Conservation (phyloP, 2,888 invertebrate species). For the Zygogramma bicolorata region DNA sequence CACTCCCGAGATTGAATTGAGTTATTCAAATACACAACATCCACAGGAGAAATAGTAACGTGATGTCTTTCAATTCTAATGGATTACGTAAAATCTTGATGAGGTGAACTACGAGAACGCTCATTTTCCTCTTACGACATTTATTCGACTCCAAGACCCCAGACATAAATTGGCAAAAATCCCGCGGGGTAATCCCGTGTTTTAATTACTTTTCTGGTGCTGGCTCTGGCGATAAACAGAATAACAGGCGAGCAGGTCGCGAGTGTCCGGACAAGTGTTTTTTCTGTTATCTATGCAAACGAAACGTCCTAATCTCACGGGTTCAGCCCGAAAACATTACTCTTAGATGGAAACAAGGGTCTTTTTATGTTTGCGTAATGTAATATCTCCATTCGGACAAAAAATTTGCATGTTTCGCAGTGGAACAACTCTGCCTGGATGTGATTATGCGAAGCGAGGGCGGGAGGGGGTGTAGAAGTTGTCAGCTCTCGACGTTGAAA, state of each 20-base stretch:
- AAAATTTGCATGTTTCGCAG: constrained; percentile 44
- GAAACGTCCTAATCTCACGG: constrained; percentile 62
- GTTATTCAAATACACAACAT: no score
- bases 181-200: constrained; percentile 44
- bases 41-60: no score
- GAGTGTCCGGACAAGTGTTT: constrained; percentile 65
- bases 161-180: constrained; percentile 35
- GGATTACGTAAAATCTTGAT: no score
- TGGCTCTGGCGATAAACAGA: constrained; percentile 57
- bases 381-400: constrained; percentile 48
- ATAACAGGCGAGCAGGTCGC: constrained; percentile 61
- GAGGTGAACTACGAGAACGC: no score
- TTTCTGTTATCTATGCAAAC: constrained; percentile 64
- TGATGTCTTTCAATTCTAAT: no score
- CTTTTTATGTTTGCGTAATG: constrained; percentile 50
- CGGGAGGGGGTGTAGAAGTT: constrained; percentile 13
- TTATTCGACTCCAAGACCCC: no score
- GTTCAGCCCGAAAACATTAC: constrained; percentile 57
- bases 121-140: no score
- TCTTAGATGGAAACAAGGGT: constrained; percentile 49
- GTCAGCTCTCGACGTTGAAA: neutral
- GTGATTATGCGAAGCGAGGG: constrained; percentile 28
- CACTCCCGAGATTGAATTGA: no score
- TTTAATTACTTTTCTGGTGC: constrained; percentile 59
- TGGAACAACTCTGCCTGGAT: constrained; percentile 36